phyloP scores from a whole-genome alignment of 2,888 invertebrate species.

The Pyrocoelia pectoralis region DNA sequence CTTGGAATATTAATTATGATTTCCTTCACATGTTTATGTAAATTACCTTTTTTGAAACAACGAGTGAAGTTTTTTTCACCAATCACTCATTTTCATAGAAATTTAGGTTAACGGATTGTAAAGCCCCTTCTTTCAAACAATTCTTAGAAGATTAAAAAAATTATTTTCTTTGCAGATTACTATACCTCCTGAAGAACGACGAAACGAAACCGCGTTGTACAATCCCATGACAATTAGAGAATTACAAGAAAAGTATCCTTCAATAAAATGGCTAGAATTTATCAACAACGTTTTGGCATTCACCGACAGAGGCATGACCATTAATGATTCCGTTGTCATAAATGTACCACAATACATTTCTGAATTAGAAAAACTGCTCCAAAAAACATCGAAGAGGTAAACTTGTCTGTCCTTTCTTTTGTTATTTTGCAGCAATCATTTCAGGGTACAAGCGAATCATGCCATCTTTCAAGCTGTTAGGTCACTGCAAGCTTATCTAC shows the following conservation, averaged over 20 bases:
- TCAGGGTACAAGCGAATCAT: conserved; percentile 84
- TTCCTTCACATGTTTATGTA: too few species aligned
- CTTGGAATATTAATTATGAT: too few species aligned
- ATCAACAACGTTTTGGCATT: conserved; percentile 78
- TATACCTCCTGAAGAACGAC: conserved; percentile 85
- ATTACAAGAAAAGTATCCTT: conserved; percentile 76
- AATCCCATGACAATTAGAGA: conserved; percentile 86
- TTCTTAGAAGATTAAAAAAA: too few species aligned
- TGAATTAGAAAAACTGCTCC: conserved; percentile 70
- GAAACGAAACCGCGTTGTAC: conserved; percentile 90
- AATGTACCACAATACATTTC: conserved; percentile 83
- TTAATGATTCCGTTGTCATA: conserved; percentile 81
- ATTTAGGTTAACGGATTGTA: too few species aligned
- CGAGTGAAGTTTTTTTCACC: too few species aligned
- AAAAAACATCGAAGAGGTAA: conserved; percentile 64
- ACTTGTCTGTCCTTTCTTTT: not conserved
- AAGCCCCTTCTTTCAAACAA: too few species aligned
- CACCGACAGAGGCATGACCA: conserved; percentile 67
- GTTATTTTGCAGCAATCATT: not conserved
- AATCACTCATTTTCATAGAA: too few species aligned
- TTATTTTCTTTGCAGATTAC: conserved; percentile 73
- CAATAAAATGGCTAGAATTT: conserved; percentile 83
- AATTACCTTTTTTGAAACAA: too few species aligned
- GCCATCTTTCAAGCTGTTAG: conserved; percentile 90
- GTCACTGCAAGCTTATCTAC: conserved; percentile 81